Evolutionary conservation across 92 coral and sea anemone species (phyloP), one percentile per base, ranked within the genome.

Genomic region (Palythoa heliodiscus): DNA sequence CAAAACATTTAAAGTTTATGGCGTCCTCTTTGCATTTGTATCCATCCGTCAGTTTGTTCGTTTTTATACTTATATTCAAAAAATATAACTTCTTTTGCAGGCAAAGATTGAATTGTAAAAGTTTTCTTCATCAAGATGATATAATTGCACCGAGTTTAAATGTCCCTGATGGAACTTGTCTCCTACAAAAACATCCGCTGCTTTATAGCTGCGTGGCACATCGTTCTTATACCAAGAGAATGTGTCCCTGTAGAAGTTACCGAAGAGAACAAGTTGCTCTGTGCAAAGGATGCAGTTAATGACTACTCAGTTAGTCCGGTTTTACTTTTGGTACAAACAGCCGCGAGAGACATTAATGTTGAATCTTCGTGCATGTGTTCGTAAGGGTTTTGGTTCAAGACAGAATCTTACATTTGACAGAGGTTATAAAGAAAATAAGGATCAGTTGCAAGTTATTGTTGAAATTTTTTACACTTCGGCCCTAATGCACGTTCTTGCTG

Each of bases 181-280:
- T 88, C 11, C 91, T 95, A 23, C 98, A 95, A 78, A 87, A 91
- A 20, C 90, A 93, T 90, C 89, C 96, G 23, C 60, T 95, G 78
- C 82, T 93, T 70, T 95, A 88, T 77, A 92, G 95, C 88, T 92
- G 95, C 88, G 94, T 95, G 23, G 91, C 98, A 39, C 86, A 86
- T 82, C 79, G 83, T 87, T 80, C 88, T 77, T 77, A 86, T 79
- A 76, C 87, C 52, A 82, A 75, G 15, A 92, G 96, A 35, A 19
- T 96, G 24, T 96, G 98, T 58, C 98, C 98, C 13, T 96, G 98
- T 64, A 93, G 98, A 72, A 91, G 91, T 11, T 92, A 85, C 86
- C 96, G 90, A 37, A 90, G 89, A 83, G 95, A 94, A 75, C 98
- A 96, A 92, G 98, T 96, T 79, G 98, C 98, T 11, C 71, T 96